These are phyloP conservation scores for Papilio polyxenes DNA, from an alignment of 1,140 invertebrate genomes.

Conservation along the genomic window DNA sequence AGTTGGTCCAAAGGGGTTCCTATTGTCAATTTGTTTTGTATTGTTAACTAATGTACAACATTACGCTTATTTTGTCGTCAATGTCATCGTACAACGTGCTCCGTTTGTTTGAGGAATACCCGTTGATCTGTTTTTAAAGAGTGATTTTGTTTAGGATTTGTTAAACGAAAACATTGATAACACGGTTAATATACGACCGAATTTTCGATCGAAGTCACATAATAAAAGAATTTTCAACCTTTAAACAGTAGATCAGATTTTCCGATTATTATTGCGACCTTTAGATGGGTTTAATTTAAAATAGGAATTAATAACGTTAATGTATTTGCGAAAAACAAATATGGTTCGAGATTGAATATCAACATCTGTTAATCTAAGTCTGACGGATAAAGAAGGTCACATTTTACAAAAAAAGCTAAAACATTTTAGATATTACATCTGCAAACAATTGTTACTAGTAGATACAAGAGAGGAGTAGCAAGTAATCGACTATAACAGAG, in stretches of 20 bases:
- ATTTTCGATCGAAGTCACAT: no score
- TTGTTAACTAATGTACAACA: constrained; percentile 36
- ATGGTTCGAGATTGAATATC: no score
- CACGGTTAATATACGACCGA: not conserved
- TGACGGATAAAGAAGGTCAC: not conserved
- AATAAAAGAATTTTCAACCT: no score
- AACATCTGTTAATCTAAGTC: no score
- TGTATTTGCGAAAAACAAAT: no score
- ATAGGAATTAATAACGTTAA: no score
- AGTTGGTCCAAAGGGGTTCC: constrained; percentile 50
- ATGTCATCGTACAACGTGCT: not conserved
- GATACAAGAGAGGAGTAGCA: not conserved
- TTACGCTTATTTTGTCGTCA: constrained; percentile 37
- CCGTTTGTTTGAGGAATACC: constrained; percentile 2
- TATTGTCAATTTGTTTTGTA: constrained; percentile 43
- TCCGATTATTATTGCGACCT: no score
- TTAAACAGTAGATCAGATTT: no score
- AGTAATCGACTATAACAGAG: not conserved
- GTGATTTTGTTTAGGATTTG: not conserved
- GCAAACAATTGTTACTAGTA: not conserved
- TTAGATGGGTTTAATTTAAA: no score
- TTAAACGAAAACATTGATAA: not conserved
- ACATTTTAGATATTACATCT: not conserved
- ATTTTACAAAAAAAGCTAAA: not conserved
- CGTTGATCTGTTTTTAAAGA: not conserved